Evolutionary conservation across 2,888 invertebrate genomes (phyloP).

Genomic region (Ctena decussata): DNA sequence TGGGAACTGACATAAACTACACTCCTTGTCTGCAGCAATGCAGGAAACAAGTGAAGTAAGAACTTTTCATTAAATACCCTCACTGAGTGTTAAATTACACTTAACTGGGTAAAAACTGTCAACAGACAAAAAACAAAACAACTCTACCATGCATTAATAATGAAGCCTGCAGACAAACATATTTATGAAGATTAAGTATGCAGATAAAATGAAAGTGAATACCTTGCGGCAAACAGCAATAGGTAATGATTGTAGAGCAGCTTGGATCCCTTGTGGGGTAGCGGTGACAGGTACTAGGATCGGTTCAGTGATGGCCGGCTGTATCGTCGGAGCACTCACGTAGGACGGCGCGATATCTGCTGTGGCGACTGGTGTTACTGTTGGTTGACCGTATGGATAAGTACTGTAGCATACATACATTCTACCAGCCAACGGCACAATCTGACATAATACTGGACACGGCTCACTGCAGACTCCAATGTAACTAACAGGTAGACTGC

Average conservation of each 20-base stretch:
- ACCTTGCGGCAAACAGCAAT: constrained; percentile 64
- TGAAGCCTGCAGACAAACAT: not conserved
- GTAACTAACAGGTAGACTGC: not conserved
- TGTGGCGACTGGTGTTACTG: constrained; percentile 2
- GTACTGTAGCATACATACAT: constrained; percentile 29
- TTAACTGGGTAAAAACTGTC: too few relatives aligned
- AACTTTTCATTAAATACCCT: too few relatives aligned
- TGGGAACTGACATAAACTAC: too few relatives aligned
- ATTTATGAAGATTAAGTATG: not conserved
- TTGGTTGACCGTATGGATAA: constrained; percentile 15
- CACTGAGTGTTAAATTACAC: too few relatives aligned
- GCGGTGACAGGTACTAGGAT: constrained; percentile 60
- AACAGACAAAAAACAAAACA: too few relatives aligned
- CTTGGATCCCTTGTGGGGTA: constrained; percentile 44
- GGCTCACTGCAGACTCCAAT: constrained; percentile 6
- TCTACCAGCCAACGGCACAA: constrained; percentile 13
- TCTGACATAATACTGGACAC: not conserved
- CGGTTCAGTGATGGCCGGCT: constrained; percentile 57
- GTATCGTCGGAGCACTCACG: constrained; percentile 5
- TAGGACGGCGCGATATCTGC: constrained; percentile 13
- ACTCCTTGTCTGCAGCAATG: too few relatives aligned
- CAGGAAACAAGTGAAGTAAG: too few relatives aligned
- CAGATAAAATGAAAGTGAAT: constrained; percentile 13
- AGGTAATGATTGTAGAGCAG: constrained; percentile 49
- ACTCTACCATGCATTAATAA: too few relatives aligned